Percentiles rank a stretch among this genome's conserved stretches.
phyloP scores from a whole-genome alignment of 1,140 invertebrate genomes.

The Orius laevigatus region DNA sequence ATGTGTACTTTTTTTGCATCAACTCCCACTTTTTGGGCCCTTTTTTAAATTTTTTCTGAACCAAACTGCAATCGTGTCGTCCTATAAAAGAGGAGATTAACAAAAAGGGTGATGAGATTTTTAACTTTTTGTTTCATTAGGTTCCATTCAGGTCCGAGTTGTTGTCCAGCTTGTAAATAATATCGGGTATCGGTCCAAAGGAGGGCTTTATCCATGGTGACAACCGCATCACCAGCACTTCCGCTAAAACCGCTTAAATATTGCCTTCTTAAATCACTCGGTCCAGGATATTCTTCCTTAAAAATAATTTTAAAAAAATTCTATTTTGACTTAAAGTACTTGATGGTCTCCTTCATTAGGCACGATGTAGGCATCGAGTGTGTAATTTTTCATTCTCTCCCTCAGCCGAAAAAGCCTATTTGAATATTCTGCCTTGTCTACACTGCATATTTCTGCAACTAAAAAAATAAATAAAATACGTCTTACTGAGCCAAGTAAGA shows the following conservation, averaged over 20 bases:
- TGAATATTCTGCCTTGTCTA: no score
- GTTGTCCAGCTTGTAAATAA: slow-evolving; percentile 37
- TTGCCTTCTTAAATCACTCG: slow-evolving; percentile 37
- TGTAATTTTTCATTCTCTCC: no score
- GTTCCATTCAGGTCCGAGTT: slow-evolving; percentile 33
- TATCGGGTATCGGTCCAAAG: slow-evolving; percentile 55
- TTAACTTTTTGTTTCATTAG: slow-evolving; percentile 41
- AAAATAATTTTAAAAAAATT: no score
- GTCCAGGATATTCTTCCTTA: slow-evolving; percentile 45
- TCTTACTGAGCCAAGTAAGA: no score
- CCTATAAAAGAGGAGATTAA: neutral
- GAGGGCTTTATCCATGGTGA: slow-evolving; percentile 37
- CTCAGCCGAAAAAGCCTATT: no score
- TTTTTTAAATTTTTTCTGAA: neutral
- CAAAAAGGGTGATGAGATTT: slow-evolving; percentile 18
- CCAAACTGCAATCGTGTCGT: neutral
- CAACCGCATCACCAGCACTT: slow-evolving; percentile 42
- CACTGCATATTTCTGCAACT: no score
- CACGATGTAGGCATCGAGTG: no score
- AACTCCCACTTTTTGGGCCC: neutral
- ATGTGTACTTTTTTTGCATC: no score
- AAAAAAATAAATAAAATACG: no score
- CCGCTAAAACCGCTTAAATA: slow-evolving; percentile 48
- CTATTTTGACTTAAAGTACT: no score
- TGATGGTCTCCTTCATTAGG: no score